A percentile compares a stretch with the other conserved stretches of the same genome.
Conservation (phyloP, 2,888 invertebrate species). For the Dolichopus griseipennis region DNA sequence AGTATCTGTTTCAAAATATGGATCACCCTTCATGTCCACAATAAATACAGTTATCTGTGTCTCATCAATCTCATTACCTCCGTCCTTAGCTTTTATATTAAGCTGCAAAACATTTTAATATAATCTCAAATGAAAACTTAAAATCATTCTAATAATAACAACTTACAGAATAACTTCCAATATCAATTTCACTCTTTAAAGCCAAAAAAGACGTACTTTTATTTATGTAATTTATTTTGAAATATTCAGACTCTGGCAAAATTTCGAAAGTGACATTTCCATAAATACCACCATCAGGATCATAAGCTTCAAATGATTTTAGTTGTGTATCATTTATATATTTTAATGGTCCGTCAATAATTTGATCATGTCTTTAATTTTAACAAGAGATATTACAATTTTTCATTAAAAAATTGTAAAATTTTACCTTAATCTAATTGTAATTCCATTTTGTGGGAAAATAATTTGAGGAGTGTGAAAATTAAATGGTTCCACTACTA, state of each 20-base stretch:
- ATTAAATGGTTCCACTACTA: constrained; percentile 50
- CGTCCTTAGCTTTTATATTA: constrained; percentile 46
- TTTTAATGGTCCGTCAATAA: constrained; percentile 23
- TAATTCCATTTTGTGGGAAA: constrained; percentile 43
- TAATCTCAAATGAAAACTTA: constrained; percentile 7
- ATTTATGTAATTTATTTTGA: neutral
- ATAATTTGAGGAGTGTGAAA: constrained; percentile 49
- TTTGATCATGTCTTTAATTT: constrained; percentile 22
- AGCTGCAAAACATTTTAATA: constrained; percentile 35
- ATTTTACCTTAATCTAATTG: constrained; percentile 44
- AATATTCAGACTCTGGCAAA: constrained; percentile 17
- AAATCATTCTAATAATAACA: neutral
- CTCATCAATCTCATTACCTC: constrained; percentile 31
- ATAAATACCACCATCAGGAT: constrained; percentile 50
- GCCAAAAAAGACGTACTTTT: neutral
- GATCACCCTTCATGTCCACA: constrained; percentile 46
- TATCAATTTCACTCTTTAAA: neutral
- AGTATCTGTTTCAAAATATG: constrained; percentile 35
- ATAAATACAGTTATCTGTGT: constrained; percentile 40
- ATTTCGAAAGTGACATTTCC: constrained; percentile 48
- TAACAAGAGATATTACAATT: neutral
- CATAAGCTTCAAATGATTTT: constrained; percentile 45
- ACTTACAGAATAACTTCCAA: neutral
- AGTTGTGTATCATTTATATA: constrained; percentile 39
- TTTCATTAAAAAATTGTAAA: neutral